These are phyloP conservation scores for Lathronympha strigana DNA, from an alignment of 2,888 invertebrate genomes.

Conservation along the genomic window DNA sequence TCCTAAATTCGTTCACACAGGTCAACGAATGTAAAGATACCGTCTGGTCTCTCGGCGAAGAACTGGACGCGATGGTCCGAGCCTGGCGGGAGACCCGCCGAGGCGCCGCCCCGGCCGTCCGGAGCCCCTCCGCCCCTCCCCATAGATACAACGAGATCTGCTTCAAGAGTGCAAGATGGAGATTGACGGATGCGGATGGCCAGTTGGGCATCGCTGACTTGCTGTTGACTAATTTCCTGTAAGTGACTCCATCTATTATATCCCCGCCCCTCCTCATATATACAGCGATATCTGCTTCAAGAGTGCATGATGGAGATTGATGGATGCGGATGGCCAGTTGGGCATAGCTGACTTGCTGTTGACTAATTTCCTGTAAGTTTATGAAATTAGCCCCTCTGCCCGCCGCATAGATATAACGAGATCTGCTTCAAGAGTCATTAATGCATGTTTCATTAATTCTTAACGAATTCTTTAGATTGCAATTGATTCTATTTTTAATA, in stretches of 20 bases:
- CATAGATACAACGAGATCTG: constrained; percentile 94
- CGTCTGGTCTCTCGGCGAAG: constrained; percentile 94
- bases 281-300: constrained; percentile 96
- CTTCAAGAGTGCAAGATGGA: constrained; percentile 99
- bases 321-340: constrained; percentile 98
- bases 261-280: constrained; percentile 90
- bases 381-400: background rate
- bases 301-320: constrained; percentile 98
- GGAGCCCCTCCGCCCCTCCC: constrained; percentile 87
- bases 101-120: constrained; percentile 87
- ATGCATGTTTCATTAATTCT: no score
- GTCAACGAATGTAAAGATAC: constrained; percentile 96
- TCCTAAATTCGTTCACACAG: constrained; percentile 55
- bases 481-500: no score
- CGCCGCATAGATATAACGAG: background rate
- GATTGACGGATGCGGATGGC: constrained; percentile 98
- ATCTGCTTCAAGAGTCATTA: no score
- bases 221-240: constrained; percentile 95
- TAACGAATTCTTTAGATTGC: no score
- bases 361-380: constrained; percentile 94
- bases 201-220: constrained; percentile 99
- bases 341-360: constrained; percentile 98
- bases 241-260: no score
- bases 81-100: constrained; percentile 92
- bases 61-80: constrained; percentile 97